Evolutionary conservation across 2,797 vertebrate species (phyloP).

Genomic region (Xenops minutus): DNA sequence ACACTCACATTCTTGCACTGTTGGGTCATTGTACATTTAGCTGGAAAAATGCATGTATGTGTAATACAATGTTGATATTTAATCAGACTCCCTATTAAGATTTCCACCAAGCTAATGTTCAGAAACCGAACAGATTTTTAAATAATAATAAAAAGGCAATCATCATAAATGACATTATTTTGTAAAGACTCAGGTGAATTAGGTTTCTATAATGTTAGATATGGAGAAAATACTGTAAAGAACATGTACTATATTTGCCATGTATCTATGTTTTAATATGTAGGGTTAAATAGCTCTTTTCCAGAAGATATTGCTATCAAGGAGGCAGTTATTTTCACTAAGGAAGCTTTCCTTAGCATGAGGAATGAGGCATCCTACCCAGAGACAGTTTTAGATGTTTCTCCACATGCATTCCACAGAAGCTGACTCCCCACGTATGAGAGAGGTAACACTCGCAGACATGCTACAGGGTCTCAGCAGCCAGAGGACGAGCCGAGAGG

Average conservation of each 20-base stretch:
- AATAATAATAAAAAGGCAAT: background rate
- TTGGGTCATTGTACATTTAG: background rate
- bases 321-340: too few relatives aligned
- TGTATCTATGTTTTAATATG: background rate
- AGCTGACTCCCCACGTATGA: too few relatives aligned
- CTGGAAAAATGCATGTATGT: background rate
- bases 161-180: background rate
- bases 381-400: too few relatives aligned
- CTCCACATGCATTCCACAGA: too few relatives aligned
- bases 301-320: too few relatives aligned
- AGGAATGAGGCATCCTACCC: too few relatives aligned
- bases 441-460: too few relatives aligned
- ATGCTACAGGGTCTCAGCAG: too few relatives aligned
- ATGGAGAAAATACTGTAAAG: background rate
- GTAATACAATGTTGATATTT: background rate
- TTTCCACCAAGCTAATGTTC: background rate
- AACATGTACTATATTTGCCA: background rate
- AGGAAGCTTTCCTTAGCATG: too few relatives aligned
- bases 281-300: too few relatives aligned
- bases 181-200: background rate
- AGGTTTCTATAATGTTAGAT: background rate
- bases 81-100: background rate
- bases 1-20: background rate
- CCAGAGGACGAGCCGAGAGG: too few relatives aligned
- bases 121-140: background rate